phyloP scores from a whole-genome alignment of 2,888 invertebrate genomes.

The Leptopilina myrica region DNA sequence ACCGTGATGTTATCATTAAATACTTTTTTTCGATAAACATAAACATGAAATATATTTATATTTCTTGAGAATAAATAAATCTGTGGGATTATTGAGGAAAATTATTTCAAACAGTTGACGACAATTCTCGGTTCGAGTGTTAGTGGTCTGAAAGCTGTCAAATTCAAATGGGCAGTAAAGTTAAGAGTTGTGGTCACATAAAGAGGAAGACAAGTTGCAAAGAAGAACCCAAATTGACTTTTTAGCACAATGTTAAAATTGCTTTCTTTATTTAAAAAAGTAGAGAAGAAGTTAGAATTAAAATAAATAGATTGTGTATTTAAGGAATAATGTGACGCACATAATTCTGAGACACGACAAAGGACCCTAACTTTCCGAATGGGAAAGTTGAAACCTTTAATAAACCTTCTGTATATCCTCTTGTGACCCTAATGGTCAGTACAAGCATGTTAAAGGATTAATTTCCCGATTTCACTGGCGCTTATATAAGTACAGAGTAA shows the following conservation, averaged over 20 bases:
- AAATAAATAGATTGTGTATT: no score
- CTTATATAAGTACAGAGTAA: slow-evolving; percentile 21
- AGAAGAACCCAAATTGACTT: no score
- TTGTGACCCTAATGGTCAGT: slow-evolving; percentile 13
- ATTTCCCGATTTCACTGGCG: slow-evolving; percentile 6
- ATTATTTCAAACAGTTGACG: no score
- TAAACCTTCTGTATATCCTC: background rate
- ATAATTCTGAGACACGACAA: slow-evolving; percentile 1
- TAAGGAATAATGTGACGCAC: background rate
- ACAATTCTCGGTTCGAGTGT: no score
- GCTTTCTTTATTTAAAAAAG: no score
- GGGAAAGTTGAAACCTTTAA: slow-evolving; percentile 4
- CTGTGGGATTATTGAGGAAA: no score
- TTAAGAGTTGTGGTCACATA: no score
- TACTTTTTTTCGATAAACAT: background rate
- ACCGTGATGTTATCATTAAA: background rate
- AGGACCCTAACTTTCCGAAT: background rate
- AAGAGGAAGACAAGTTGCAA: no score
- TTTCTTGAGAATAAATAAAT: background rate
- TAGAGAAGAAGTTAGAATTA: no score
- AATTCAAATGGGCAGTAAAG: no score
- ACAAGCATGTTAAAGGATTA: slow-evolving; percentile 15
- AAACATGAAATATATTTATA: background rate
- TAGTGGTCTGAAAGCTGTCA: no score
- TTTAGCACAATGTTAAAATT: no score